A percentile compares a stretch with the other conserved stretches of the same genome.
Evolutionary conservation across 2,113 vertebrate species (phyloP).

Genomic region (Xiphias gladius): DNA sequence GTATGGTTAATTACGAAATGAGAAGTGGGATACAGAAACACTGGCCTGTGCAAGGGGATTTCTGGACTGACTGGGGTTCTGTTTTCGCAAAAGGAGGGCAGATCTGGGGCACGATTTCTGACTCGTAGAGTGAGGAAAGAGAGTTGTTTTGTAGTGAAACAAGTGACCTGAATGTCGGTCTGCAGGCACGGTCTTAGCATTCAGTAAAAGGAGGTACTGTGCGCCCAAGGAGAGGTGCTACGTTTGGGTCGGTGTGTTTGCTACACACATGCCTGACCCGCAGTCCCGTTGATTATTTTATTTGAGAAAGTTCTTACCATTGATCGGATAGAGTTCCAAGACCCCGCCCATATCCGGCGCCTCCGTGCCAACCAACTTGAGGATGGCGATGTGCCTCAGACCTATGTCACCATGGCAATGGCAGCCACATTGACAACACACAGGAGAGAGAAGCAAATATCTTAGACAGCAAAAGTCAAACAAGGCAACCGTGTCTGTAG

Average conservation of each 20-base stretch:
- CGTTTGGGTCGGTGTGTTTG: neutral
- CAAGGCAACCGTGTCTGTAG: neutral
- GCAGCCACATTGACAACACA: slow-evolving; percentile 32
- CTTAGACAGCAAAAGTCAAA: slow-evolving; percentile 3
- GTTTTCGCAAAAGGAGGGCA: no score
- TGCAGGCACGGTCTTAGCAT: neutral
- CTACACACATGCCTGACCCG: neutral
- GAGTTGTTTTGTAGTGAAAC: slow-evolving; percentile 7
- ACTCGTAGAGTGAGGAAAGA: neutral
- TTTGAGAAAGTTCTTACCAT: slow-evolving; percentile 87
- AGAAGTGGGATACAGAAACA: slow-evolving; percentile 5
- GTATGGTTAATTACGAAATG: neutral
- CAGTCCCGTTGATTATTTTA: neutral
- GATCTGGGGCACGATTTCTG: neutral
- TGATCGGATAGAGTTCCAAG: slow-evolving; percentile 96
- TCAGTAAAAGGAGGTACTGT: no score
- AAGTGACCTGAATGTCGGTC: neutral
- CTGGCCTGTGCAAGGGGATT: neutral
- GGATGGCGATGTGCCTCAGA: slow-evolving; percentile 93
- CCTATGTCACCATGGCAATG: slow-evolving; percentile 82
- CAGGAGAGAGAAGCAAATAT: slow-evolving; percentile 33
- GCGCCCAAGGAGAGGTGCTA: no score
- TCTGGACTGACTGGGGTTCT: neutral
- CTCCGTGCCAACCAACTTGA: slow-evolving; percentile 92
- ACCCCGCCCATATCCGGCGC: slow-evolving; percentile 89